Conservation (phyloP, 2,113 vertebrate genomes). For the Brachyhypopomus gauderio region DNA sequence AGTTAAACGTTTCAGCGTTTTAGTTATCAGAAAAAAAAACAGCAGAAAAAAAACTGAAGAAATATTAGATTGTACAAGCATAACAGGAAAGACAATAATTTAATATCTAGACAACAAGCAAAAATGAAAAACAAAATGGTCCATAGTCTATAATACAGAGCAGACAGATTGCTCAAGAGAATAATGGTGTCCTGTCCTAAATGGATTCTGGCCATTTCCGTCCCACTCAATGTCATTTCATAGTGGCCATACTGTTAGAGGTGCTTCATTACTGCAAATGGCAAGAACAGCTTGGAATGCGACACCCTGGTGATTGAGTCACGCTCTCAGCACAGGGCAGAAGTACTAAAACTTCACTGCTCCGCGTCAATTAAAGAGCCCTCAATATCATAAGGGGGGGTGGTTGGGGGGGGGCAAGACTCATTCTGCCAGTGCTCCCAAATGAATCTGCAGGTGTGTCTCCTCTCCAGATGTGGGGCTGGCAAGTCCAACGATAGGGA, state of each 20-base stretch:
- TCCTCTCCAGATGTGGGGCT: slow-evolving; percentile 71
- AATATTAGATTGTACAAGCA: background rate
- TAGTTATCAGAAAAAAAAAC: background rate
- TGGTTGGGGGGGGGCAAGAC: background rate
- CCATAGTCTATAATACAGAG: background rate
- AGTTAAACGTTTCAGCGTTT: background rate
- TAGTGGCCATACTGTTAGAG: slow-evolving; percentile 13
- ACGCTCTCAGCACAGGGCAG: background rate
- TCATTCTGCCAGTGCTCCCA: slow-evolving; percentile 35
- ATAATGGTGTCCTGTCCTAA: slow-evolving; percentile 10
- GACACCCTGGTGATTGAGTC: slow-evolving; percentile 28
- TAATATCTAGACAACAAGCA: background rate
- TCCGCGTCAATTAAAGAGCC: slow-evolving; percentile 26
- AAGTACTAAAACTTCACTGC: slow-evolving; percentile 10
- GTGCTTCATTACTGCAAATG: slow-evolving; percentile 2
- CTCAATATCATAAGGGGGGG: slow-evolving; percentile 47
- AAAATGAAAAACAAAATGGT: background rate
- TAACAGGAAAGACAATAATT: background rate
- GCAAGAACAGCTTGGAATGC: slow-evolving; percentile 35
- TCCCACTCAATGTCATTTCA: slow-evolving; percentile 23
- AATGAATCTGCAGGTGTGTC: slow-evolving; percentile 50
- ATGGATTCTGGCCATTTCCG: slow-evolving; percentile 35
- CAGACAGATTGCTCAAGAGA: background rate
- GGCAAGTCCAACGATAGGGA: slow-evolving; percentile 62
- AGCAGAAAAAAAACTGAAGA: no score